These are phyloP conservation scores for Formica selysi DNA, from an alignment of 1,140 invertebrate species.

Conservation along the genomic window DNA sequence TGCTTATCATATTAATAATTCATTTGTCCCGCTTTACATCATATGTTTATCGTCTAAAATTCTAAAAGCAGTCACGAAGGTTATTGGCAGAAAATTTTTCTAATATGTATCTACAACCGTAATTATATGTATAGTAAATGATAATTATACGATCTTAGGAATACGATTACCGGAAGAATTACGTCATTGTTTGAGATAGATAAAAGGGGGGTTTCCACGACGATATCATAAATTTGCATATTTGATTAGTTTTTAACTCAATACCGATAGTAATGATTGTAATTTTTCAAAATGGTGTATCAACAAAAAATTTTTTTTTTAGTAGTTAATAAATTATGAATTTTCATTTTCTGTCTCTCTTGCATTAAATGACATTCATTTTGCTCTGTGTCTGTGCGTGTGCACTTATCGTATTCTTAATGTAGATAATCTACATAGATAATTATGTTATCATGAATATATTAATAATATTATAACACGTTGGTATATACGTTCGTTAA, in stretches of 20 bases:
- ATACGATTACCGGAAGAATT: background rate
- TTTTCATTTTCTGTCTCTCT: background rate
- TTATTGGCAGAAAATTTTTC: background rate
- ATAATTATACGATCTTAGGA: background rate
- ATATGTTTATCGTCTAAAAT: background rate
- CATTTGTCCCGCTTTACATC: background rate
- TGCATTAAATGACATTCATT: background rate
- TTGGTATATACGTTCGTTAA: no score
- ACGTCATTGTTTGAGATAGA: background rate
- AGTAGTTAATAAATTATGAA: background rate
- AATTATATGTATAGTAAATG: background rate
- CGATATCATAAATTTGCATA: background rate
- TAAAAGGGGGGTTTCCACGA: background rate
- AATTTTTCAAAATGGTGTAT: background rate
- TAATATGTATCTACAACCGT: background rate
- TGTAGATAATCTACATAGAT: background rate
- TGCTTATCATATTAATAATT: background rate
- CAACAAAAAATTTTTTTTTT: no score
- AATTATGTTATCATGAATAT: background rate
- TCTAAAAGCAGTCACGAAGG: background rate
- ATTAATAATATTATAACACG: conserved; percentile 37
- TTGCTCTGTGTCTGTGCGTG: no score
- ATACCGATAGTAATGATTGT: background rate
- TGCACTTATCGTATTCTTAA: background rate
- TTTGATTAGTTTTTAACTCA: background rate